Evolutionary conservation across 2,888 invertebrate species (phyloP), one percentile per base, ranked within the genome.

Genomic region (Cantharis nigra): DNA sequence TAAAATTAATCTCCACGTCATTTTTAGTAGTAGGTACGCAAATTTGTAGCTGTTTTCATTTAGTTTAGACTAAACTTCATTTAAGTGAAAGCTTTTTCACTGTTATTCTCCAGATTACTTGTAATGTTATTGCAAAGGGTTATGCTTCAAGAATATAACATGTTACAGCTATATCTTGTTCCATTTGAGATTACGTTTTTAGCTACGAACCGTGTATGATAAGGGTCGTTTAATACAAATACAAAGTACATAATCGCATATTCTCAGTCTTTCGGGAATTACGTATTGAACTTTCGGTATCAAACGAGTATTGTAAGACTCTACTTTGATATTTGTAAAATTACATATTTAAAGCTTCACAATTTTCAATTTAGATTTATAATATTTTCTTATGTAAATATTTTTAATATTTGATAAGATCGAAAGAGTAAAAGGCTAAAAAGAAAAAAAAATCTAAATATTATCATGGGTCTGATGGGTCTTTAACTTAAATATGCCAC

Each of bases 21-120:
- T 49, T n/a, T 49, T 49, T n/a, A n/a, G n/a, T 49, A n/a, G 7
- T 49, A n/a, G n/a, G n/a, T n/a, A n/a, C 49, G 49, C n/a, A 49
- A 49, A 49, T 49, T 49, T 49, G 49, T 49, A 49, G n/a, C 49
- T 49, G n/a, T n/a, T 49, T 49, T n/a, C 49, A 49, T 49, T 49
- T 62, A 16, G 64, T 64, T 30, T 30, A 64, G 63, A 71, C 63
- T 64, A 64, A 71, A 64, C 63, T 71, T 30, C 71, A 64, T 64
- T 64, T 62, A 64, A 64, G 64, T 71, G 64, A 71, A 28, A 71
- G 71, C 71, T 71, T 71, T 71, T 28, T 49, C 49, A n/a, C n/a
- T 49, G 49, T n/a, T 49, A 49, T 49, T 49, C 16, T 62, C 26
- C 20, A 13, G 62, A 14, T 64, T 64, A 64, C 64, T 71, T 30